Percentiles rank a stretch among this genome's conserved stretches.
These are phyloP conservation scores for Altica lythri DNA, from an alignment of 2,888 invertebrate species.

Conservation along the genomic window DNA sequence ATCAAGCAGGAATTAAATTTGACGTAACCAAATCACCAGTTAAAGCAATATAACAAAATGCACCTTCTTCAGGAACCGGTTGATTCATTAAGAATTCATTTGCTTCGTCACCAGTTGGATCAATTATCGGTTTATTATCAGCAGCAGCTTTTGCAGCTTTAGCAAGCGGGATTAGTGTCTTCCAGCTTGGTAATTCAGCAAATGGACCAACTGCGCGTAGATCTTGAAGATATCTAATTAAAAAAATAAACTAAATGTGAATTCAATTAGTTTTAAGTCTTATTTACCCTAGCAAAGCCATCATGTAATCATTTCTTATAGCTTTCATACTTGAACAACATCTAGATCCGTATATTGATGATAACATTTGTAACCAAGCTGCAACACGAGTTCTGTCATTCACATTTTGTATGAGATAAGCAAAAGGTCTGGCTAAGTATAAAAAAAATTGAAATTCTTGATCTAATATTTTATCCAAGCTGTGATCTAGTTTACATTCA, in stretches of 20 bases:
- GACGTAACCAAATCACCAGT: constrained; percentile 58
- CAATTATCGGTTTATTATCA: constrained; percentile 56
- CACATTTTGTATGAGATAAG: constrained; percentile 53
- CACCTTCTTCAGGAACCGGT: constrained; percentile 61
- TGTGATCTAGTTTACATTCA: constrained; percentile 51
- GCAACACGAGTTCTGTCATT: constrained; percentile 57
- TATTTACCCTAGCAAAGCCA: constrained; percentile 59
- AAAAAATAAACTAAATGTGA: too few relatives aligned
- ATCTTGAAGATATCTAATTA: constrained; percentile 58
- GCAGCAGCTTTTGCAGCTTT: constrained; percentile 55
- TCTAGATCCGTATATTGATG: constrained; percentile 54
- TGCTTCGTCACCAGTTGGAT: constrained; percentile 58
- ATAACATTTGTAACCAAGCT: constrained; percentile 61
- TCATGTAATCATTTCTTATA: constrained; percentile 63
- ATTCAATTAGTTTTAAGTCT: too few relatives aligned
- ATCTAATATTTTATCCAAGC: constrained; percentile 53
- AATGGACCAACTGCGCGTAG: constrained; percentile 59
- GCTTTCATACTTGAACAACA: constrained; percentile 61
- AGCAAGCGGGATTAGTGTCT: constrained; percentile 53
- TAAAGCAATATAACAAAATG: constrained; percentile 62
- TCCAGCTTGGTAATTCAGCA: constrained; percentile 57
- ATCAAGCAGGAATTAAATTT: constrained; percentile 28
- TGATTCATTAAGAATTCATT: constrained; percentile 58
- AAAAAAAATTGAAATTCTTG: constrained; percentile 60
- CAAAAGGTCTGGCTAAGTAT: constrained; percentile 58